Evolutionary conservation across 2,797 vertebrate genomes (phyloP), one percentile per base, ranked within the genome.

Genomic region (Apogon hyalosoma): DNA sequence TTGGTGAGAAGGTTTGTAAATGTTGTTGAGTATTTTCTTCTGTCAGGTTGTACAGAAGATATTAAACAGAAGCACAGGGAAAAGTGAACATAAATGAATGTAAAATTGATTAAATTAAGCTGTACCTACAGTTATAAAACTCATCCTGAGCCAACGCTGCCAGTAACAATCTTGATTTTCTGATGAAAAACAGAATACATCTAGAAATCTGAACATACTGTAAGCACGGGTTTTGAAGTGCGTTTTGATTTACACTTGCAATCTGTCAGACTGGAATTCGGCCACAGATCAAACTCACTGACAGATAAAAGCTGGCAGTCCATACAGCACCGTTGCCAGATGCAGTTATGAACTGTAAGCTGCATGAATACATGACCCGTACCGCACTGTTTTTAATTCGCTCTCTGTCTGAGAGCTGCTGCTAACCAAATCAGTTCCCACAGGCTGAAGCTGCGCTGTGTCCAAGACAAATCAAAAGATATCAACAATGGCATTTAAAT

Each of bases 191-290:
- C 33, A 36, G 33, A 36, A 36, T 39, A 11, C 19, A 42, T 57
- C 21, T 8, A 43, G 38, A 55, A 14, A 19, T 58, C 4, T 28
- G 50, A 36, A 41, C 42, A 36, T 36, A 36, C 33, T 36, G 24
- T 24, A 13, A 62, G 14, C 49, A 2, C 31, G 15, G 2, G 39
- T 49, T 60, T 42, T 56, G 18, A 66, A 45, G 47, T 47, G 18
- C 24, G 9, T 57, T 66, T 73, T 75, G 58, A 71, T 80, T 33
- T 40, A 36, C 41, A 14, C 45, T 51, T 72, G 74, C 21, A 39
- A 60, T 79, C 72, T 47, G 47, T 80, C 66, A 12, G 59, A 47
- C 62, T 75, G 78, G 75, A 72, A 64, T 58, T 69, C 49, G 36
- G 51, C 66, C 76, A 75, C 21, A 63, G 62, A 69, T 76, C 63